phyloP scores from a whole-genome alignment of 2,113 vertebrate genomes.

The Planiliza haematocheilus region DNA sequence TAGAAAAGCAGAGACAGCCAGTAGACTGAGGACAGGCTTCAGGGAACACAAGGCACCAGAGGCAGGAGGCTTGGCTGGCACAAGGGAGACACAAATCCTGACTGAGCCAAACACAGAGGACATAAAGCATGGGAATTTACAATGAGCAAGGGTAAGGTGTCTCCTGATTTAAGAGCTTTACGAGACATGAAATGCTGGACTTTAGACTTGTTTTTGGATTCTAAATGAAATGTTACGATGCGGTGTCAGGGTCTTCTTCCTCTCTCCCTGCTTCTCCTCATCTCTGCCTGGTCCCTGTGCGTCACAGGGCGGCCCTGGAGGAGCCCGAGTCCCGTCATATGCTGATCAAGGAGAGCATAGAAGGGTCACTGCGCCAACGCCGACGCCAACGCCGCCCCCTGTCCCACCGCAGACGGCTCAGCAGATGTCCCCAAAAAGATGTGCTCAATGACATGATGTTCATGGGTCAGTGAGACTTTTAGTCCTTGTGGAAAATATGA shows the following conservation, averaged over 20 bases:
- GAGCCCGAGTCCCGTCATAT: constrained; percentile 42
- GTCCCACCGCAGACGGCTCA: background rate
- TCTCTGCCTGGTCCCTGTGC: background rate
- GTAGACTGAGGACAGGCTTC: constrained; percentile 10
- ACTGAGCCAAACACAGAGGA: constrained; percentile 14
- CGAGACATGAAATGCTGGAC: background rate
- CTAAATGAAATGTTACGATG: too few relatives aligned
- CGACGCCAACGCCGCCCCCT: background rate
- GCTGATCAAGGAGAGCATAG: constrained; percentile 27
- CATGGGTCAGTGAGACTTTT: constrained; percentile 61
- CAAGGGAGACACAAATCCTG: background rate
- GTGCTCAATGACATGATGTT: constrained; percentile 58
- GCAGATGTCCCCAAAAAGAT: constrained; percentile 46
- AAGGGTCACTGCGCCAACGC: background rate
- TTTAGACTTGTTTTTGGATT: background rate
- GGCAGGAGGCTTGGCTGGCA: constrained; percentile 26
- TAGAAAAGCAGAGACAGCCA: constrained; percentile 13
- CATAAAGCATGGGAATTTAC: constrained; percentile 65
- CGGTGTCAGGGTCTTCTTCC: too few relatives aligned
- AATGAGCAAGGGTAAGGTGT: constrained; percentile 67
- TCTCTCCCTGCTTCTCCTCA: background rate
- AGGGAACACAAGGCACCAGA: constrained; percentile 14
- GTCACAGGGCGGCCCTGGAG: constrained; percentile 57
- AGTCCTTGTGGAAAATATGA: too few relatives aligned
- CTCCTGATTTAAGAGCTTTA: background rate